phyloP scores from a whole-genome alignment of 2,888 invertebrate genomes.

The Laothoe populi region DNA sequence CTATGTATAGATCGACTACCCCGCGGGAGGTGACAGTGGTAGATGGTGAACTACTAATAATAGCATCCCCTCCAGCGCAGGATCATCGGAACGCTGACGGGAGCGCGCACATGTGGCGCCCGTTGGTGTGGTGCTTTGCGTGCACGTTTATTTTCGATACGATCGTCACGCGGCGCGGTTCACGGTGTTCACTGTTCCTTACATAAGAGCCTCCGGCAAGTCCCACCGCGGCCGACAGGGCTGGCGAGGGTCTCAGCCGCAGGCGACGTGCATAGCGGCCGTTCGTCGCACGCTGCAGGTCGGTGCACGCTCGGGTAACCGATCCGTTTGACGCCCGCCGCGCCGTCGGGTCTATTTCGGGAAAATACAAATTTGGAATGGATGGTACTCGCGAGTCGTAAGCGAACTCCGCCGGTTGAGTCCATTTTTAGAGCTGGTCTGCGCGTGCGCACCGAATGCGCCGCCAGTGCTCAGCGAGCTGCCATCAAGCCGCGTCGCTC shows the following conservation, averaged over 20 bases:
- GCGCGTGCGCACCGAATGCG: conserved; percentile 80
- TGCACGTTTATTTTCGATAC: conserved; percentile 80
- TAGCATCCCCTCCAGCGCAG: conserved; percentile 83
- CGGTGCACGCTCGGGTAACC: conserved; percentile 82
- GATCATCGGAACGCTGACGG: conserved; percentile 70
- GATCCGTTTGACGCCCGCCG: conserved; percentile 83
- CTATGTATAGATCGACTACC: conserved; percentile 82
- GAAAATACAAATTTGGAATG: conserved; percentile 93
- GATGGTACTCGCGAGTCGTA: conserved; percentile 82
- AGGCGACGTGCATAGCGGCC: conserved; percentile 59
- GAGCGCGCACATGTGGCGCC: conserved; percentile 81
- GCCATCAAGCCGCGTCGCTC: conserved; percentile 79
- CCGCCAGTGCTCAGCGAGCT: conserved; percentile 79
- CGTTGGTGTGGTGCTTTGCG: conserved; percentile 66
- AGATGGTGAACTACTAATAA: conserved; percentile 82
- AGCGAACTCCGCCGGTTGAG: conserved; percentile 81
- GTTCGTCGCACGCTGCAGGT: conserved; percentile 72
- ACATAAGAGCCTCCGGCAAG: conserved; percentile 66
- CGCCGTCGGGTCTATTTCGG: conserved; percentile 88
- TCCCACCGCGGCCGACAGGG: conserved; percentile 48
- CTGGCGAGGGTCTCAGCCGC: conserved; percentile 35
- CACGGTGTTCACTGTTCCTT: conserved; percentile 71
- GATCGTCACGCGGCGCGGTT: conserved; percentile 82
- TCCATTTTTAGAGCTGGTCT: conserved; percentile 85
- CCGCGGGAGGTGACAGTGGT: conserved; percentile 85